Base-by-base conservation (phyloP, 2,888 invertebrate genomes). In the Hartigia nigra region DNA sequence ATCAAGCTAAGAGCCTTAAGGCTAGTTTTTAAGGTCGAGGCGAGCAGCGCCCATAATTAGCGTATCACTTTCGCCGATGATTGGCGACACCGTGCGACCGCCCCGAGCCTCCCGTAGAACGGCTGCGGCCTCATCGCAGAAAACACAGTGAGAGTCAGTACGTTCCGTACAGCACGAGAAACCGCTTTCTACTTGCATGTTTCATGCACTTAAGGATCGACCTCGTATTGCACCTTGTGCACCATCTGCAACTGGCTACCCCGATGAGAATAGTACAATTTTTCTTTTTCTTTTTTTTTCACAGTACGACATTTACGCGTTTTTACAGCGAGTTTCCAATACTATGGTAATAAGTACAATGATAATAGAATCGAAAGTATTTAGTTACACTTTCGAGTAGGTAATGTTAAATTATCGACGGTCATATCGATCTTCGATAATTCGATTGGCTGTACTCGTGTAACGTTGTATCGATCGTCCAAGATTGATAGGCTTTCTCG, bases 1-100 rank as follows among this genome's bases (percentile, higher is more conserved):
- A 55, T 9, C 55, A 0, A 23, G 55, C 55, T 9, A 2, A 55
- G 55, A 55, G 55, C 23, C 55, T 55, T 55, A 34, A 34, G 72
- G 72, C 72, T 72, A 72, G 72, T 31, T 72, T 72, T 72, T 72
- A 32, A 34, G 72, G 4, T 72, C 72, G 72, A 72, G 72, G 12
- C 34, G 32, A 14, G 31, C 72, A 34, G 72, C 72, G 74, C 31
- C 74, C 76, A 72, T 79, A 79, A 79, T 79, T 77, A 81, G 76
- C 77, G 81, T 80, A 81, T 79, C 78, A 80, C 82, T 80, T 80
- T 80, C 80, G 80, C 80, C 80, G 37, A 74, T 72, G 72, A 72
- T 74, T 36, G 78, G 55, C 76, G 80, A 78, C 76, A 78, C 37
- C 74, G 78, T 74, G 70, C 79, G 79, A 74, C 23, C 55, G 55